Evolutionary conservation across 92 coral and sea anemone species (phyloP).

Genomic region (Epizoanthus ramosus): DNA sequence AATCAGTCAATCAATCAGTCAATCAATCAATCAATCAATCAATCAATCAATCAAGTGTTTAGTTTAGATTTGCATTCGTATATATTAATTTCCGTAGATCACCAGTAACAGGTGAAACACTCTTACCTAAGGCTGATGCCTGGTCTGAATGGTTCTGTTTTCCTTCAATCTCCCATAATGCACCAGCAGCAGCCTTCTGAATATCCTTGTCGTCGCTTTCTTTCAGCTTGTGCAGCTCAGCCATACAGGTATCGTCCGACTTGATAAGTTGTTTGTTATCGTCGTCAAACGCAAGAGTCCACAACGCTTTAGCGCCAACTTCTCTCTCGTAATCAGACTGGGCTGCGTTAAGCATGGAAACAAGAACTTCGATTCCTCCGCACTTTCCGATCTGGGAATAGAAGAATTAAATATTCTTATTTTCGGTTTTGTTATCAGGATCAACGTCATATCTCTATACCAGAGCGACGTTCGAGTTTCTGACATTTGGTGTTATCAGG

Average conservation of each 20-base stretch:
- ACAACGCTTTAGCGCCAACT: conserved; percentile 57
- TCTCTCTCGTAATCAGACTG: conserved; percentile 50
- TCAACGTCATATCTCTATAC: background rate
- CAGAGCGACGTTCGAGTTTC: too few species aligned
- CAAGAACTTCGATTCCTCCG: conserved; percentile 68
- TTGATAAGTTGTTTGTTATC: conserved; percentile 59
- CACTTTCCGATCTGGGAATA: conserved; percentile 62
- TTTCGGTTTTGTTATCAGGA: background rate
- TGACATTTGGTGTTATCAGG: too few species aligned
- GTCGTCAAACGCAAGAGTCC: conserved; percentile 78
- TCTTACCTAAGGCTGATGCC: too few species aligned
- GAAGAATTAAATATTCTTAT: background rate
- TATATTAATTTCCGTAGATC: background rate
- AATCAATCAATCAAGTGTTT: too few species aligned
- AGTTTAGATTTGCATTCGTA: too few species aligned
- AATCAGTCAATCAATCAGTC: too few species aligned
- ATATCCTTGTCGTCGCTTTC: conserved; percentile 42
- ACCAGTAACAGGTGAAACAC: too few species aligned
- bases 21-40: too few species aligned
- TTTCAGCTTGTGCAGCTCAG: conserved; percentile 48
- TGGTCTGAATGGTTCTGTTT: conserved; percentile 47
- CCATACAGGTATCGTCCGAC: conserved; percentile 24
- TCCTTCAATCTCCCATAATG: conserved; percentile 79
- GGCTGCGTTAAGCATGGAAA: conserved; percentile 57
- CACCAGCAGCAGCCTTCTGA: conserved; percentile 71